Conservation (phyloP, 2,888 invertebrate species). For the Actias luna region DNA sequence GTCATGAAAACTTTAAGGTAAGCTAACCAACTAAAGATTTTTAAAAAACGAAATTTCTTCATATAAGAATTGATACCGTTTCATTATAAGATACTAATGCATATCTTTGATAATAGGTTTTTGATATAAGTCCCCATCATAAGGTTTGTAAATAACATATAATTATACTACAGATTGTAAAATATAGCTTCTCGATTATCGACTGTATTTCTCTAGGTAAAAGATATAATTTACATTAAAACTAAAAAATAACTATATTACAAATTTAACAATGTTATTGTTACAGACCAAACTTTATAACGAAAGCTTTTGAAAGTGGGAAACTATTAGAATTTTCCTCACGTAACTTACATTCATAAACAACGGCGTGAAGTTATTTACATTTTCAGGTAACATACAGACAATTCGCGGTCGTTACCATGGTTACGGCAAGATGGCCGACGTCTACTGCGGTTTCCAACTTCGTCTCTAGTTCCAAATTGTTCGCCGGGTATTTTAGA, state of each 20-base stretch:
- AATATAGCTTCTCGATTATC: no score
- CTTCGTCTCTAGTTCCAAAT: slow-evolving; percentile 79
- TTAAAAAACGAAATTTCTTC: no score
- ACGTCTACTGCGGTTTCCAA: slow-evolving; percentile 77
- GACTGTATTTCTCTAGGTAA: no score
- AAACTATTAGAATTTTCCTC: slow-evolving; percentile 3
- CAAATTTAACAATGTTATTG: background rate
- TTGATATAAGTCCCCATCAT: no score
- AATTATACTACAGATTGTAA: no score
- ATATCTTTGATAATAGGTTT: no score
- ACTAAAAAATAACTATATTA: background rate
- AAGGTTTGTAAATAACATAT: no score
- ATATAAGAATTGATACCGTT: no score
- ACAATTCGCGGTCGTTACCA: slow-evolving; percentile 74
- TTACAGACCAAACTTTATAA: background rate
- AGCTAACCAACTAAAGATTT: no score
- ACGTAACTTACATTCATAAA: slow-evolving; percentile 40
- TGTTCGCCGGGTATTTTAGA: slow-evolving; percentile 75
- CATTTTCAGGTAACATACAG: slow-evolving; percentile 69
- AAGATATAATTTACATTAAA: no score
- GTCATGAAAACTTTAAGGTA: no score
- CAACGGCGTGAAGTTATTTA: slow-evolving; percentile 66
- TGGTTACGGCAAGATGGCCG: slow-evolving; percentile 76
- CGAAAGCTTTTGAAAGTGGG: background rate
- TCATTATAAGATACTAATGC: no score